Base-by-base conservation (phyloP, 2,888 invertebrate genomes). In the Oligia fasciuncula region DNA sequence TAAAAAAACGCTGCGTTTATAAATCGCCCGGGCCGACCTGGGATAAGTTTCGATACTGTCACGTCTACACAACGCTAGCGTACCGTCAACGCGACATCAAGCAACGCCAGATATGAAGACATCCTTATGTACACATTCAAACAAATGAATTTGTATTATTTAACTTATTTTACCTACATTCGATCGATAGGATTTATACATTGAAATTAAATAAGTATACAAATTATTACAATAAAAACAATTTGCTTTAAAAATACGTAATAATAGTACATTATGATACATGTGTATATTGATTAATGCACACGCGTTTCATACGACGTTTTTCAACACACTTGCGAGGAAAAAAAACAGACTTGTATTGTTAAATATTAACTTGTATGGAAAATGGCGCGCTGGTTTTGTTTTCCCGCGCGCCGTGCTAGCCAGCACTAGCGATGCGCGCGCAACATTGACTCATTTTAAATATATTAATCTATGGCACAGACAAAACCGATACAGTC, bases 111-210 rank as follows among this genome's bases (percentile, higher is more conserved):
- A 69, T 80, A 68, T 49, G 40, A 80, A 74, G 63, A 40, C 63
- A 49, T 74, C 74, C 80, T 51, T 73, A 73, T 40, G 40, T 46
- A 74, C 79, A 79, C 79, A 83, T 73, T 63, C 63, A 83, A 79
- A 83, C 82, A 60, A 73, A 83, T 40, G 11, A 60, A 35, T 57
- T 69, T 57, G 74, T 46, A 79, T 68, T 51, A 77, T 79, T 75
- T 19, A 83, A 79, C 57, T 83, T 78, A 74, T 76, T 72, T 76
- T 65, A 35, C 35, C 35, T 35, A 76, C 60, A 71, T 66, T 84
- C 65, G 67, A 84, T 80, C 9, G 8, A 77, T 66, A 84, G 57
- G 60, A 81, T 78, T 77, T 69, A 79, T 77, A 81, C 69, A 78
- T 76, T 78, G 3, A 76, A 77, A 43, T 40, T 65, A 65, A 29